These are phyloP conservation scores for Tachystola acroxantha DNA, from an alignment of 2,888 invertebrate genomes.

Conservation along the genomic window DNA sequence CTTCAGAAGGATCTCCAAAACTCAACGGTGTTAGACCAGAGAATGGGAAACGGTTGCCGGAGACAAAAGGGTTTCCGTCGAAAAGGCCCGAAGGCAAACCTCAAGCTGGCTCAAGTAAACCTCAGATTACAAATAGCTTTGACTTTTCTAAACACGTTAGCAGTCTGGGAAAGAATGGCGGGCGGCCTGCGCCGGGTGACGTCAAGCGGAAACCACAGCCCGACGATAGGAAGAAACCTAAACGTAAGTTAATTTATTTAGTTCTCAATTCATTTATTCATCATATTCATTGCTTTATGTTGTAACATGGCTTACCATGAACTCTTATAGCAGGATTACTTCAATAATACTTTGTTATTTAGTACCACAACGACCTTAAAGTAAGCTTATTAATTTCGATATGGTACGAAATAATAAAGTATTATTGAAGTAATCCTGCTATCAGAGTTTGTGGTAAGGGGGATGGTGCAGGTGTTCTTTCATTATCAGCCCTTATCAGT, in stretches of 20 bases:
- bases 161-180: slow-evolving; percentile 37
- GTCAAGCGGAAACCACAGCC: slow-evolving; percentile 39
- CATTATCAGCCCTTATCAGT: too few species aligned
- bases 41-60: slow-evolving; percentile 35
- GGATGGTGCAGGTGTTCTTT: too few species aligned
- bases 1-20: slow-evolving; percentile 30
- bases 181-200: slow-evolving; percentile 75
- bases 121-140: slow-evolving; percentile 44
- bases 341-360: too few species aligned
- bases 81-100: slow-evolving; percentile 46
- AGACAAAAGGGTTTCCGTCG: slow-evolving; percentile 24
- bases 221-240: slow-evolving; percentile 32
- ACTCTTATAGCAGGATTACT: too few species aligned
- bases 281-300: too few species aligned
- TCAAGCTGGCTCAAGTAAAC: slow-evolving; percentile 46
- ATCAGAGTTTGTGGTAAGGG: too few species aligned
- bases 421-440: too few species aligned
- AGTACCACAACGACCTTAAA: too few species aligned
- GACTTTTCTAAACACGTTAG: slow-evolving; percentile 69
- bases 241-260: slow-evolving; percentile 42
- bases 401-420: too few species aligned
- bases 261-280: too few species aligned
- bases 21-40: slow-evolving; percentile 29
- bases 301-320: too few species aligned
- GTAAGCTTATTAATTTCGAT: too few species aligned